Conservation (phyloP, 2,888 invertebrate species). For the Cephus runcator region DNA sequence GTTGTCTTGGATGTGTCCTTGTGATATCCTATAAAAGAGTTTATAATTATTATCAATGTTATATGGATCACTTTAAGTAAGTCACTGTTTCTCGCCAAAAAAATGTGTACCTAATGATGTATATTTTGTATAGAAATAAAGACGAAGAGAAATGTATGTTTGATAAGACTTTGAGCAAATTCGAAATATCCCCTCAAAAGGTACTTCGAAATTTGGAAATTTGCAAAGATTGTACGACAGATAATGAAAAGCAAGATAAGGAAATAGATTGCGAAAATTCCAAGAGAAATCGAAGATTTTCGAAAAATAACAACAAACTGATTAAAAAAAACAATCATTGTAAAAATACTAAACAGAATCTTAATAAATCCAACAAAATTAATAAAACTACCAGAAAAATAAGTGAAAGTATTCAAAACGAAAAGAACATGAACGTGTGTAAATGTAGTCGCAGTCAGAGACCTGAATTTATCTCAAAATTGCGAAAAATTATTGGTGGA, state of each 20-base stretch:
- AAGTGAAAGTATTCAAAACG: neutral
- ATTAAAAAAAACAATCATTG: neutral
- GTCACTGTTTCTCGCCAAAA: neutral
- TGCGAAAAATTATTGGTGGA: neutral
- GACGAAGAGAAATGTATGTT: neutral
- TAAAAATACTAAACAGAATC: neutral
- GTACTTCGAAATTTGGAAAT: slow-evolving; percentile 3
- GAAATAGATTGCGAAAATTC: neutral
- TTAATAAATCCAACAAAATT: neutral
- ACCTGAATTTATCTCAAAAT: neutral
- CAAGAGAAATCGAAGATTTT: too few species aligned
- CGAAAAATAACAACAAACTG: neutral
- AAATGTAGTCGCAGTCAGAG: neutral
- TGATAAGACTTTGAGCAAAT: neutral
- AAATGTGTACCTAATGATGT: neutral
- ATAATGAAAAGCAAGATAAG: neutral
- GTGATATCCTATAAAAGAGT: slow-evolving; percentile 21
- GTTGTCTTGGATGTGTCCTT: slow-evolving; percentile 17
- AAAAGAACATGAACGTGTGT: neutral
- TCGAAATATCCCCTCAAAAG: neutral
- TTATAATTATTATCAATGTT: slow-evolving; percentile 22
- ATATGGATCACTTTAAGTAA: slow-evolving; percentile 13
- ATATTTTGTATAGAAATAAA: neutral
- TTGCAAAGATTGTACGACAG: neutral
- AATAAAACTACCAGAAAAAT: neutral